These are phyloP conservation scores for Dendrophyllia cribrosa DNA, from an alignment of 64 coral and sea anemone species.

Conservation along the genomic window DNA sequence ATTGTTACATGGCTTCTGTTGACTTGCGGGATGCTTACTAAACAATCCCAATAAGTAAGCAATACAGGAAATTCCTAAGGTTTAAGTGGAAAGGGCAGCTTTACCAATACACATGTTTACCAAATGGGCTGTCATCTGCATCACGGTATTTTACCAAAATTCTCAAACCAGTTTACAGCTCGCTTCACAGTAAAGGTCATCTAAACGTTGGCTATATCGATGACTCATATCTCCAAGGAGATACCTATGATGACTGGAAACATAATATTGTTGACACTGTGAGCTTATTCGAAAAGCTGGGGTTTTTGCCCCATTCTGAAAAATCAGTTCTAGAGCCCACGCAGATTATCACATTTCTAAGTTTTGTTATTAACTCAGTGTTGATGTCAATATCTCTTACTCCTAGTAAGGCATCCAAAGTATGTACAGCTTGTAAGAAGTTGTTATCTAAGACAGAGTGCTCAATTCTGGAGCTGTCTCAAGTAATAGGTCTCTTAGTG, in stretches of 20 bases:
- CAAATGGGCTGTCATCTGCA: slow-evolving; percentile 35
- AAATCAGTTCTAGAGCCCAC: slow-evolving; percentile 20
- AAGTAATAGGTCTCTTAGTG: slow-evolving; percentile 47
- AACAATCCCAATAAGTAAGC: slow-evolving; percentile 1
- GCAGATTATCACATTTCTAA: background rate
- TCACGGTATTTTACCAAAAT: slow-evolving; percentile 29
- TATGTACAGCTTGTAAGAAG: background rate
- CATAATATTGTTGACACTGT: slow-evolving; percentile 11
- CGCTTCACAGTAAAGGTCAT: slow-evolving; percentile 43
- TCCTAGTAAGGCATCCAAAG: background rate
- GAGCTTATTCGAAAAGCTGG: background rate
- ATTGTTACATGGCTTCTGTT: slow-evolving; percentile 59
- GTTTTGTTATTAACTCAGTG: background rate
- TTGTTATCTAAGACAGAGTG: background rate
- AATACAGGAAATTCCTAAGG: slow-evolving; percentile 11
- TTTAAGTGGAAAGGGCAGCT: background rate
- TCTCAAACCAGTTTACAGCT: slow-evolving; percentile 39
- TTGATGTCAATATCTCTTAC: background rate
- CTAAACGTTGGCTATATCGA: slow-evolving; percentile 13
- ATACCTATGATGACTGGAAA: slow-evolving; percentile 31
- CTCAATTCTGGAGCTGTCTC: slow-evolving; percentile 12
- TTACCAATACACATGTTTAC: slow-evolving; percentile 33
- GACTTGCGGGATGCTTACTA: slow-evolving; percentile 39
- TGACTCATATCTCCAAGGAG: slow-evolving; percentile 34
- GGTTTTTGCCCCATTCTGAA: slow-evolving; percentile 15